Conservation (phyloP, 1,140 invertebrate genomes). For the Thaumetopoea pityocampa region DNA sequence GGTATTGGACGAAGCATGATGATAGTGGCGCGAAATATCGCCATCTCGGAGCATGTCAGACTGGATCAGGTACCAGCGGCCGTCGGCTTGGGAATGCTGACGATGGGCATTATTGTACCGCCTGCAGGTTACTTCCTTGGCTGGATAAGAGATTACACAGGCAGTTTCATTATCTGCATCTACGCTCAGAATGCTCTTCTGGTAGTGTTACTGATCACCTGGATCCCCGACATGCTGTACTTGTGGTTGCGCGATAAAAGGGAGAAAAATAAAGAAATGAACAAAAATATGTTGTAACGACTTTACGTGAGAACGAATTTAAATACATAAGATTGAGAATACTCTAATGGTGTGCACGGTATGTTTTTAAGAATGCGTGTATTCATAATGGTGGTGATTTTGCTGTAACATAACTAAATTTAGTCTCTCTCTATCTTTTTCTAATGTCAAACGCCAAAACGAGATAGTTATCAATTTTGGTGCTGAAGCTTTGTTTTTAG, state of each 20-base stretch:
- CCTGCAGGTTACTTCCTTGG: conserved; percentile 81
- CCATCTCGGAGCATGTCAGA: conserved; percentile 80
- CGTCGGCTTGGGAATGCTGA: conserved; percentile 84
- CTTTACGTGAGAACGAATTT: too few species aligned
- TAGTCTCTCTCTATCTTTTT: too few species aligned
- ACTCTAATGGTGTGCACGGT: too few species aligned
- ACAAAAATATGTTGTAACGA: conserved; percentile 23
- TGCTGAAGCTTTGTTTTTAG: too few species aligned
- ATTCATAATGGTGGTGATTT: too few species aligned
- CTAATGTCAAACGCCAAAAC: too few species aligned
- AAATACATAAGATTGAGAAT: too few species aligned
- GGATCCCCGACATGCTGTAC: conserved; percentile 77
- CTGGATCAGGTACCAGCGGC: conserved; percentile 79
- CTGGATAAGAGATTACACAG: conserved; percentile 79
- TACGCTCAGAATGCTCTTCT: conserved; percentile 78
- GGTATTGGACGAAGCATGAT: conserved; percentile 81
- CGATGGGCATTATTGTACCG: conserved; percentile 82
- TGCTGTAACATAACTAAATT: too few species aligned
- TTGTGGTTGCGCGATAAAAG: conserved; percentile 40
- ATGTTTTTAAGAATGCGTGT: too few species aligned
- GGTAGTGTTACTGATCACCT: conserved; percentile 74
- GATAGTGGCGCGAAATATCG: conserved; percentile 83
- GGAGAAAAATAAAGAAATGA: conserved; percentile 31
- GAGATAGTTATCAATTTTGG: too few species aligned
- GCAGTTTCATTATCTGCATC: conserved; percentile 79